Percentiles rank a stretch among this genome's conserved stretches.
These are phyloP conservation scores for Lasaia peninsularis DNA, from an alignment of 1,140 invertebrate species.

Conservation along the genomic window DNA sequence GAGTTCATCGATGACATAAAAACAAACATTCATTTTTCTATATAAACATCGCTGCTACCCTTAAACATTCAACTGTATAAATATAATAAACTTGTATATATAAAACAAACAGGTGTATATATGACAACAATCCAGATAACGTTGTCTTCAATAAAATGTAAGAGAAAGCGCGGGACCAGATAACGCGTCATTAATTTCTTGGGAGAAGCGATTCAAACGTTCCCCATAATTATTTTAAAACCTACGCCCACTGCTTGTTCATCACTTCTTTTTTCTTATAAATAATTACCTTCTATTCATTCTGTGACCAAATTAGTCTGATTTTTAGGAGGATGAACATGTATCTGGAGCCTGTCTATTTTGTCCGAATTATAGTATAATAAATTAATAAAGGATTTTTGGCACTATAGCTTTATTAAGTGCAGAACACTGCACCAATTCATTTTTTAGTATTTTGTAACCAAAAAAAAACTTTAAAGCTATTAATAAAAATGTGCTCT, in stretches of 20 bases:
- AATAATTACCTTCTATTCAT: neutral
- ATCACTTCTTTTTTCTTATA: conserved; percentile 3
- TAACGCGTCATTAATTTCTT: conserved; percentile 10
- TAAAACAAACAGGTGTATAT: neutral
- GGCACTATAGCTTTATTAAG: no score
- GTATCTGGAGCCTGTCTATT: neutral
- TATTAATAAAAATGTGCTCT: no score
- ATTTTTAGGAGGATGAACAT: neutral
- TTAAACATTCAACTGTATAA: no score
- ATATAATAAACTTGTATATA: no score
- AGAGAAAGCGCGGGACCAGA: conserved; percentile 6
- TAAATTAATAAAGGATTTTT: neutral
- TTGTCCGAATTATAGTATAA: neutral
- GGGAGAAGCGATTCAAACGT: neutral
- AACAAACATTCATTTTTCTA: no score
- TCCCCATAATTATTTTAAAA: conserved; percentile 2
- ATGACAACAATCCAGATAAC: neutral
- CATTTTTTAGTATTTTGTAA: no score
- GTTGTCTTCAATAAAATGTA: neutral
- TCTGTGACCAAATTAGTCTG: conserved; percentile 2
- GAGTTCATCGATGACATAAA: no score
- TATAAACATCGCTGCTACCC: no score
- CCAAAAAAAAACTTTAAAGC: no score
- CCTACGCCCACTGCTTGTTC: conserved; percentile 1
- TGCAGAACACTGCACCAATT: no score